phyloP scores from a whole-genome alignment of 2,888 invertebrate species.

The Cheilosia vernalis region DNA sequence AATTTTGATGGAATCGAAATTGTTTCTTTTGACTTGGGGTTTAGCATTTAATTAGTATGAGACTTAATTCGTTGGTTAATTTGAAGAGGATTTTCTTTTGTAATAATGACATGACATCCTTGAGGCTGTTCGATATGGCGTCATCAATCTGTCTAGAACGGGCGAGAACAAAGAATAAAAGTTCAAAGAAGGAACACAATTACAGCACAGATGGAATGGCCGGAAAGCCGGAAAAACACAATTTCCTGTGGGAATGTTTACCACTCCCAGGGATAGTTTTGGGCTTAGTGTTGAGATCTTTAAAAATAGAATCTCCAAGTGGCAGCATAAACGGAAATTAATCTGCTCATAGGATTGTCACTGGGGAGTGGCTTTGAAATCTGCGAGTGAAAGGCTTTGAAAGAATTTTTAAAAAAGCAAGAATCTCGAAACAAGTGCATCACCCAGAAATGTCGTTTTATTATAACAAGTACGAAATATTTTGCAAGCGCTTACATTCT shows the following conservation, averaged over 20 bases:
- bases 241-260: constrained; percentile 53
- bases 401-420: not conserved
- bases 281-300: not conserved
- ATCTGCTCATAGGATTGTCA: not conserved
- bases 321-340: constrained; percentile 32
- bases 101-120: not conserved
- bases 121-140: not conserved
- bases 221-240: constrained; percentile 65
- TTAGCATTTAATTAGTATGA: too few relatives aligned
- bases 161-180: constrained; percentile 46
- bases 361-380: not conserved
- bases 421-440: too few relatives aligned
- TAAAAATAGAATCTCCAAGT: not conserved
- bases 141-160: constrained; percentile 22
- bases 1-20: constrained; percentile 33
- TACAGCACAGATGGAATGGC: constrained; percentile 34
- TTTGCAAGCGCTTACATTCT: too few relatives aligned
- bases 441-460: too few relatives aligned
- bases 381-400: too few relatives aligned
- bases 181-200: constrained; percentile 23
- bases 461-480: too few relatives aligned
- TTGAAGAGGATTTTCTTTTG: too few relatives aligned
- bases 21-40: constrained; percentile 20
- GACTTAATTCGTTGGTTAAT: too few relatives aligned
- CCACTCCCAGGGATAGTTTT: not conserved